phyloP scores from a whole-genome alignment of 2,113 vertebrate species.

The Helogale parvula region DNA sequence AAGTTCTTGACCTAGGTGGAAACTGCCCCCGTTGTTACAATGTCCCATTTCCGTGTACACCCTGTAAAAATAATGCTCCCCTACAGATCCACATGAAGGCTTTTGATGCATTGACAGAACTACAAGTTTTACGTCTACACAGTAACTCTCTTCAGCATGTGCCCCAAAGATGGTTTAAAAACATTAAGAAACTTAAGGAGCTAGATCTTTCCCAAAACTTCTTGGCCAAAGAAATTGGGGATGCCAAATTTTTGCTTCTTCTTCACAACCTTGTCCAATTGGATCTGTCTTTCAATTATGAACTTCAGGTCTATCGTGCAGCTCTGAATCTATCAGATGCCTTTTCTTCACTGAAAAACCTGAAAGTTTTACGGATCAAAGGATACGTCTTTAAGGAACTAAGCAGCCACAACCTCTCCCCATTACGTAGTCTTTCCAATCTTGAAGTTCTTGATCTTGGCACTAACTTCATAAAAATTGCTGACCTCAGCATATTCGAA shows the following conservation, averaged over 20 bases:
- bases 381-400: conserved; percentile 95
- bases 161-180: conserved; percentile 88
- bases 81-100: conserved; percentile 87
- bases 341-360: conserved; percentile 89
- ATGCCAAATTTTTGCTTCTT: conserved; percentile 86
- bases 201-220: conserved; percentile 96
- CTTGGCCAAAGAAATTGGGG: conserved; percentile 88
- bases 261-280: conserved; percentile 89
- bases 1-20: conserved; percentile 95
- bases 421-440: conserved; percentile 86
- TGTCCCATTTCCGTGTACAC: conserved; percentile 92
- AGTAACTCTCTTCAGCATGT: conserved; percentile 92
- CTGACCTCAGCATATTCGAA: conserved; percentile 88
- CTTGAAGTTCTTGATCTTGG: conserved; percentile 94
- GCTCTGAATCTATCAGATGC: conserved; percentile 84
- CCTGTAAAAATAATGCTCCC: conserved; percentile 86
- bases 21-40: conserved; percentile 97
- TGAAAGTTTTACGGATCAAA: conserved; percentile 88
- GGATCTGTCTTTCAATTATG: conserved; percentile 96
- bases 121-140: conserved; percentile 91
- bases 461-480: conserved; percentile 96
- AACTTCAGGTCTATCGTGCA: conserved; percentile 89
- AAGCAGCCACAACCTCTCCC: conserved; percentile 81
- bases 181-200: conserved; percentile 85
- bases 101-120: conserved; percentile 88